Percentiles rank a stretch among this genome's conserved stretches.
Conservation (phyloP, 2,797 vertebrate genomes). For the Eospalax fontanierii region DNA sequence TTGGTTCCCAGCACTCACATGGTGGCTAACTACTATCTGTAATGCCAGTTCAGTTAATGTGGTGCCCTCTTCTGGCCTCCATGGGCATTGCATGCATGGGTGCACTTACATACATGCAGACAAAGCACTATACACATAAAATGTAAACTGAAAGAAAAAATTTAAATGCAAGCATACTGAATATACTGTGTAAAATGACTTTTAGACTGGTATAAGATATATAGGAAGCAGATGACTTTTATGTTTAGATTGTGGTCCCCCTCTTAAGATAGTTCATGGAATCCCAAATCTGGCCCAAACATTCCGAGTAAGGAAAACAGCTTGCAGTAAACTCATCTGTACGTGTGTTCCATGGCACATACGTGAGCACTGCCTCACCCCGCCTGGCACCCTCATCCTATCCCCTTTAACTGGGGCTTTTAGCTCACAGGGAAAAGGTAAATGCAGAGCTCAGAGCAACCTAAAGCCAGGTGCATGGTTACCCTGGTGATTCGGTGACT, state of each 20-base stretch:
- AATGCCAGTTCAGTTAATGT: too few species aligned
- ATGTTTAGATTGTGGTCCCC: not conserved
- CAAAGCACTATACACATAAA: too few species aligned
- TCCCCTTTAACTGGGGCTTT: not conserved
- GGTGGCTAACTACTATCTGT: too few species aligned
- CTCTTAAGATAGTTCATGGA: not conserved
- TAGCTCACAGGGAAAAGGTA: not conserved
- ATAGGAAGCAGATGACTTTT: not conserved
- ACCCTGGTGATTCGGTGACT: not conserved
- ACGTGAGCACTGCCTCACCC: not conserved
- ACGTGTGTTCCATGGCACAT: fast-evolving
- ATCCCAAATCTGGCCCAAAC: not conserved
- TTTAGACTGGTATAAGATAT: not conserved
- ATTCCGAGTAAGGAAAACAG: not conserved
- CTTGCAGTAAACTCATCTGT: not conserved
- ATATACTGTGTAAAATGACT: not conserved
- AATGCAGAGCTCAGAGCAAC: not conserved
- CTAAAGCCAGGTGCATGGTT: not conserved
- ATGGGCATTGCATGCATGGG: too few species aligned
- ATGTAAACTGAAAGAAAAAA: too few species aligned
- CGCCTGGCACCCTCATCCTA: too few species aligned
- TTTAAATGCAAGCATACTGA: not conserved
- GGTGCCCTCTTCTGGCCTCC: too few species aligned
- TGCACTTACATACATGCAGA: too few species aligned
- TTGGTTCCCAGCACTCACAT: too few species aligned